Percentiles rank a stretch among this genome's conserved stretches.
phyloP scores from a whole-genome alignment of 2,113 vertebrate genomes.

The Lophura nycthemera region DNA sequence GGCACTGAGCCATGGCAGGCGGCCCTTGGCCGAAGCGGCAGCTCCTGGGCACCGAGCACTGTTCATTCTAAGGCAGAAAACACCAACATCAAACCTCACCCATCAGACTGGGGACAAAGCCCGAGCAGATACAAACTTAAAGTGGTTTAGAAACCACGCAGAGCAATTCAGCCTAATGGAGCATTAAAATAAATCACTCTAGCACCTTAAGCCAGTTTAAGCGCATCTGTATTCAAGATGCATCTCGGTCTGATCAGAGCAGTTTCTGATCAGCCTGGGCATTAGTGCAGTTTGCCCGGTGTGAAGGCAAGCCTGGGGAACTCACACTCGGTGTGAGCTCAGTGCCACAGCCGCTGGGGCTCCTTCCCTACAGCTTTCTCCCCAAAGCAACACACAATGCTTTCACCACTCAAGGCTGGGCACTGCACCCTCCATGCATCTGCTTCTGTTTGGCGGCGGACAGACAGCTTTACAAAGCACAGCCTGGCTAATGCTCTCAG shows the following conservation, averaged over 20 bases:
- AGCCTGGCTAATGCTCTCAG: neutral
- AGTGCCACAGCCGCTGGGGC: neutral
- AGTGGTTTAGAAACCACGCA: conserved; percentile 64
- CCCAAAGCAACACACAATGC: neutral
- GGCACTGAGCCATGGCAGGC: fast-evolving
- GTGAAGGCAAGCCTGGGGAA: conserved; percentile 7
- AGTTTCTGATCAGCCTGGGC: neutral
- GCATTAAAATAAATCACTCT: conserved; percentile 64
- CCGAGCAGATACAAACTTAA: conserved; percentile 35
- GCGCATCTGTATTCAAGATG: conserved; percentile 60
- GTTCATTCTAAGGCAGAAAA: neutral
- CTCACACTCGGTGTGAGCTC: neutral
- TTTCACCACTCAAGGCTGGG: neutral
- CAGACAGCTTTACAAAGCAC: fast-evolving
- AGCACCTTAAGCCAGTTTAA: conserved; percentile 69
- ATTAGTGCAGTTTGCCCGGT: neutral
- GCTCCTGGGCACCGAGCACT: neutral
- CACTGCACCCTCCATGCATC: neutral
- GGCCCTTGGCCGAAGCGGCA: neutral
- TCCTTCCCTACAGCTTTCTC: neutral
- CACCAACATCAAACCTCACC: neutral
- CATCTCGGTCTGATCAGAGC: conserved; percentile 17
- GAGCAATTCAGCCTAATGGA: conserved; percentile 63
- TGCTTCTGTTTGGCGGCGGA: neutral
- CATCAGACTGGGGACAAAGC: conserved; percentile 8